These are phyloP conservation scores for Pelusios castaneus DNA, from an alignment of 2,113 vertebrate genomes.

Conservation along the genomic window DNA sequence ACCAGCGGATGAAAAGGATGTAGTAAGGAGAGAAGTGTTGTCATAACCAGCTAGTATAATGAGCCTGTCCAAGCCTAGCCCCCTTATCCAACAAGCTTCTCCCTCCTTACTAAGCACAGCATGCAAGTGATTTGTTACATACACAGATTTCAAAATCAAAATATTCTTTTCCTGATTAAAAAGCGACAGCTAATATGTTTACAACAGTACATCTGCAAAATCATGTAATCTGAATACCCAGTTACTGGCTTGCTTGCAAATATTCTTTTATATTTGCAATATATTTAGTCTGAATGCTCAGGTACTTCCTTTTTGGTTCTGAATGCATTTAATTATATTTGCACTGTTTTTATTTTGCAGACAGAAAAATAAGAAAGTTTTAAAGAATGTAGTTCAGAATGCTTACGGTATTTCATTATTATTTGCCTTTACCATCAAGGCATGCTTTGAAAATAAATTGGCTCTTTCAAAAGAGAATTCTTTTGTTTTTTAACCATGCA, in stretches of 20 bases:
- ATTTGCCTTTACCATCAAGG: not conserved
- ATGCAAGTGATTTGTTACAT: not conserved
- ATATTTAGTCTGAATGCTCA: not conserved
- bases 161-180: no score
- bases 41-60: not conserved
- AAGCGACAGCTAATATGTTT: no score
- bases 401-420: not conserved
- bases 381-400: not conserved
- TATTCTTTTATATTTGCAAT: not conserved
- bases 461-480: not conserved
- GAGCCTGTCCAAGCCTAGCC: not conserved
- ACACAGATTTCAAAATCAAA: no score
- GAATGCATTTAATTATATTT: not conserved
- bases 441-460: not conserved
- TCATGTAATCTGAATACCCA: no score
- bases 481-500: accelerated
- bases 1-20: not conserved
- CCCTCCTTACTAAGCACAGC: not conserved
- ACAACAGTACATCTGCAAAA: not conserved
- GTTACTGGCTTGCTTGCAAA: not conserved
- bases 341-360: not conserved
- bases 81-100: not conserved
- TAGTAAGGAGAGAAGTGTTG: not conserved
- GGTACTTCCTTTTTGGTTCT: not conserved
- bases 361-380: no score